phyloP scores from a whole-genome alignment of 2,797 vertebrate species.

The Takifugu rubripes region DNA sequence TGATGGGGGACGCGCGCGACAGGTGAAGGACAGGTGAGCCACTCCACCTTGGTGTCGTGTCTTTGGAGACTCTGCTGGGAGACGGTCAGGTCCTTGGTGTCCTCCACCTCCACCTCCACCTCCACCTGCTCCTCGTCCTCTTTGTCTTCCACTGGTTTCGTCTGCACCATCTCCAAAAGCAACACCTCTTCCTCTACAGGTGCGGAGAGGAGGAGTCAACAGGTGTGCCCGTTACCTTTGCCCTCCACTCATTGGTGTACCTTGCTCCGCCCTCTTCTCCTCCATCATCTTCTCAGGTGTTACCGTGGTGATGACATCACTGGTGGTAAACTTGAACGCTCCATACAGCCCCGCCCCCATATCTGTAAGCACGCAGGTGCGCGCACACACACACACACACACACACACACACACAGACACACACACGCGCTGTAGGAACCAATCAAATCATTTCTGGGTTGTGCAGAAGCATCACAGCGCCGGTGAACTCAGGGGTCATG shows the following conservation, averaged over 20 bases:
- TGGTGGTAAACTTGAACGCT: slow-evolving; percentile 86
- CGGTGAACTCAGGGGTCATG: slow-evolving; percentile 72
- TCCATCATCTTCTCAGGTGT: slow-evolving; percentile 88
- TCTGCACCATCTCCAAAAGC: slow-evolving; percentile 73
- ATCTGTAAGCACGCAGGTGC: slow-evolving; percentile 70
- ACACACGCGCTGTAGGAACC: background rate
- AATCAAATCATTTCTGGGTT: slow-evolving; percentile 2
- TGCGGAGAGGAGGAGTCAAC: background rate
- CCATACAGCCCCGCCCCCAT: slow-evolving; percentile 90
- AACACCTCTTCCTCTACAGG: slow-evolving; percentile 58
- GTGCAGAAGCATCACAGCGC: slow-evolving; percentile 2
- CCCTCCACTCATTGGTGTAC: slow-evolving; percentile 21
- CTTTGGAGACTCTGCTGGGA: slow-evolving; percentile 76
- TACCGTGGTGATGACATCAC: slow-evolving; percentile 92
- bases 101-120: slow-evolving; percentile 72
- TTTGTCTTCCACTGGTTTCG: slow-evolving; percentile 51
- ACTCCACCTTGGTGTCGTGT: slow-evolving; percentile 85
- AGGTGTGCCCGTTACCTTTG: background rate
- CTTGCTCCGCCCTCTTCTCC: slow-evolving; percentile 71
- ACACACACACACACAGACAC: slow-evolving; percentile 18
- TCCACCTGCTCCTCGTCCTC: slow-evolving; percentile 68
- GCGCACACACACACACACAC: slow-evolving; percentile 13
- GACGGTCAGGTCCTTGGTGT: slow-evolving; percentile 27
- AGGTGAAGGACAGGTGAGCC: background rate
- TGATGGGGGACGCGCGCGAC: background rate